Evolutionary conservation across 2,888 invertebrate genomes (phyloP).

Genomic region (Orchesellides sinensis): DNA sequence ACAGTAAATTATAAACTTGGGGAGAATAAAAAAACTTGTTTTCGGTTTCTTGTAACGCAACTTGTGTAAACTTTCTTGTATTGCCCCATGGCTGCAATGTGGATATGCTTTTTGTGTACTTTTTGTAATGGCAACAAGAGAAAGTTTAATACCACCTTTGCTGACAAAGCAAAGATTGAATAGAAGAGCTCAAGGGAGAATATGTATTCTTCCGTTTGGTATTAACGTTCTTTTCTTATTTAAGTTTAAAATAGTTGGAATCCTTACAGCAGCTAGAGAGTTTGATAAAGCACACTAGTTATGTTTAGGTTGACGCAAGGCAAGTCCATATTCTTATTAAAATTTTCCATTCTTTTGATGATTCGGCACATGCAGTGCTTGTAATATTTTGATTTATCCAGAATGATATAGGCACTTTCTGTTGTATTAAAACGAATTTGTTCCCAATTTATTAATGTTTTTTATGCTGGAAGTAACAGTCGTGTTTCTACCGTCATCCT

Average conservation of each 20-base stretch:
- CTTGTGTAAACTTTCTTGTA: conserved; percentile 12
- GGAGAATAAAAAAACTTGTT: background rate
- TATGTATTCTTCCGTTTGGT: too few relatives aligned
- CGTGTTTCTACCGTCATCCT: background rate
- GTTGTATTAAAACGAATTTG: background rate
- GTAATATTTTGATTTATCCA: background rate
- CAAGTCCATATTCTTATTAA: too few relatives aligned
- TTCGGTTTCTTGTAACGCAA: background rate
- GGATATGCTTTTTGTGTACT: background rate
- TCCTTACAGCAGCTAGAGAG: too few relatives aligned
- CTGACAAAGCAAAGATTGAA: background rate
- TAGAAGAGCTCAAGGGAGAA: too few relatives aligned
- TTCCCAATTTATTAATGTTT: conserved; percentile 32
- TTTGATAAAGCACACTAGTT: too few relatives aligned
- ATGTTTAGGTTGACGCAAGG: too few relatives aligned
- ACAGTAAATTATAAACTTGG: background rate
- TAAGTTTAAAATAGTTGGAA: too few relatives aligned
- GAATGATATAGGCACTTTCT: conserved; percentile 48
- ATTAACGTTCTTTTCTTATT: too few relatives aligned
- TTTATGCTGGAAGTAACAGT: conserved; percentile 4
- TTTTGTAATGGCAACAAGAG: background rate
- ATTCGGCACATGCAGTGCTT: too few relatives aligned
- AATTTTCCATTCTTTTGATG: too few relatives aligned
- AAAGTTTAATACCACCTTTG: background rate
- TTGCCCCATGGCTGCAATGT: conserved; percentile 8